Conservation (phyloP, 2,888 invertebrate genomes). For the Parnassius smintheus region DNA sequence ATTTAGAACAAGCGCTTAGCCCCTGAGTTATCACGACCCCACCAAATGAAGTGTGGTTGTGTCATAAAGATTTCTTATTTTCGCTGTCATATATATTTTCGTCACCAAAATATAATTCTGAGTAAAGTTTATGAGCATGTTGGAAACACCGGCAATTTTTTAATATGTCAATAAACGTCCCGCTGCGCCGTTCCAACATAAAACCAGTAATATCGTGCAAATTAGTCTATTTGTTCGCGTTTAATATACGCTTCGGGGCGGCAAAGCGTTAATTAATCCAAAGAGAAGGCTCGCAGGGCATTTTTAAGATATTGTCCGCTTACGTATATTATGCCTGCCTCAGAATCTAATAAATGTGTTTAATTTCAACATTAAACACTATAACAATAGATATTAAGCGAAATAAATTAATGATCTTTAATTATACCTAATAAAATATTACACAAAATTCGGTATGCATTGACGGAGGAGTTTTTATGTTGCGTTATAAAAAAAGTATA, state of each 20-base stretch:
- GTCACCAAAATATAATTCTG: background rate
- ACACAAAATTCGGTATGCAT: too few relatives aligned
- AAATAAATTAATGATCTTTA: too few relatives aligned
- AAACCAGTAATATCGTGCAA: constrained; percentile 38
- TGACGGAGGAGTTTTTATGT: too few relatives aligned
- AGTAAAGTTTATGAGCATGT: constrained; percentile 5
- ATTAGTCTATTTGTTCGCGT: constrained; percentile 70
- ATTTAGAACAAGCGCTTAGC: too few relatives aligned
- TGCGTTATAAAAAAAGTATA: too few relatives aligned
- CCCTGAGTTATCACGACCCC: too few relatives aligned
- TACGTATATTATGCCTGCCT: constrained; percentile 25
- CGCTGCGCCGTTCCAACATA: constrained; percentile 14
- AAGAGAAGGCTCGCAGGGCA: constrained; percentile 43
- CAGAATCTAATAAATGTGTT: constrained; percentile 29
- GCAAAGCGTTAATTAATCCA: constrained; percentile 64
- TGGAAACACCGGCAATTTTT: constrained; percentile 9
- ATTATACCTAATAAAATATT: too few relatives aligned
- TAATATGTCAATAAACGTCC: constrained; percentile 19
- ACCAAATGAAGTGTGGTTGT: too few relatives aligned
- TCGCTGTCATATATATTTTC: too few relatives aligned
- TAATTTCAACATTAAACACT: too few relatives aligned
- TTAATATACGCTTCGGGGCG: constrained; percentile 68
- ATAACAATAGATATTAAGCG: too few relatives aligned
- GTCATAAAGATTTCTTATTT: too few relatives aligned
- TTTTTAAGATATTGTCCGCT: constrained; percentile 29